These are phyloP conservation scores for Hirtodrosophila cameraria DNA, from an alignment of 2,888 invertebrate genomes.

Conservation along the genomic window DNA sequence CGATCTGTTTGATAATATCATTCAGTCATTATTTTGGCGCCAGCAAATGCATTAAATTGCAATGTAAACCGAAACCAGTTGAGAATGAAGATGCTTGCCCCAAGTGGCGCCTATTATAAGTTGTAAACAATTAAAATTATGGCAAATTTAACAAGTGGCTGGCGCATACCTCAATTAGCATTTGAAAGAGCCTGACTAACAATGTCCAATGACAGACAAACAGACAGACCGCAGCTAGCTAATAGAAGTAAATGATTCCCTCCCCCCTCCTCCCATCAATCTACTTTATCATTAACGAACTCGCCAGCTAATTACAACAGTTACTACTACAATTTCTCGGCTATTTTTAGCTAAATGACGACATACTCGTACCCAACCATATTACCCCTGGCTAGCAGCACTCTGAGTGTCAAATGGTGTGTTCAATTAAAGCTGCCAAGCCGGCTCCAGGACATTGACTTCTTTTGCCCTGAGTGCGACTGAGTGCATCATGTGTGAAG, in stretches of 20 bases:
- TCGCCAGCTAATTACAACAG: constrained; percentile 62
- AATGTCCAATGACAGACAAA: constrained; percentile 9
- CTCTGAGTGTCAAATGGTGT: constrained; percentile 68
- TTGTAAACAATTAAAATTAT: constrained; percentile 75
- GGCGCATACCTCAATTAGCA: constrained; percentile 78
- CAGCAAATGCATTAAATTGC: constrained; percentile 71
- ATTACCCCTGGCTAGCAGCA: constrained; percentile 32
- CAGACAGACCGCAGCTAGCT: constrained; percentile 18
- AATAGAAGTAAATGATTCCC: constrained; percentile 17
- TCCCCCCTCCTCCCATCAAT: not conserved
- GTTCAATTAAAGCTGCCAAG: constrained; percentile 78
- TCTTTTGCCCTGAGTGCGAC: constrained; percentile 25
- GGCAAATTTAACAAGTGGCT: constrained; percentile 73
- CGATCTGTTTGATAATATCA: constrained; percentile 68
- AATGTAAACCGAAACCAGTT: constrained; percentile 29
- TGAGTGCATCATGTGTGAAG: constrained; percentile 54
- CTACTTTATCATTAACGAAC: constrained; percentile 35
- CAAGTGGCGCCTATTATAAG: constrained; percentile 69
- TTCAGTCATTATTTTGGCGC: constrained; percentile 60
- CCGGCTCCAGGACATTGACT: constrained; percentile 59
- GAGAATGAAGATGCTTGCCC: constrained; percentile 2
- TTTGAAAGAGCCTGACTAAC: constrained; percentile 36
- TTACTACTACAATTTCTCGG: constrained; percentile 48
- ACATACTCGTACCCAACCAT: constrained; percentile 51
- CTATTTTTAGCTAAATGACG: constrained; percentile 74